phyloP scores from a whole-genome alignment of 2,113 vertebrate species.

The Chamaetylas fuelleborni region DNA sequence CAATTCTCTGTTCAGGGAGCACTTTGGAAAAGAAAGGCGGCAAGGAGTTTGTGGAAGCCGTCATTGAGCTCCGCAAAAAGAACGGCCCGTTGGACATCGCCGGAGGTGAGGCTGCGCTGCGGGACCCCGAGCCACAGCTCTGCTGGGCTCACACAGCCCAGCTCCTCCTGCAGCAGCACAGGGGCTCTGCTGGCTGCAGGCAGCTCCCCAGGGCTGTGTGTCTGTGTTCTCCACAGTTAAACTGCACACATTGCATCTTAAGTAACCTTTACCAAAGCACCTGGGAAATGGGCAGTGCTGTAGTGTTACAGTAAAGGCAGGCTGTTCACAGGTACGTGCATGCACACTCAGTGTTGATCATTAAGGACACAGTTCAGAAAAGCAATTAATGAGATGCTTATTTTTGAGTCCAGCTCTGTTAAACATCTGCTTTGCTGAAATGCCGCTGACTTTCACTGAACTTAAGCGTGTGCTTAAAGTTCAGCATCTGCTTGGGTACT shows the following conservation, averaged over 20 bases:
- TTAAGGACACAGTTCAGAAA: not conserved
- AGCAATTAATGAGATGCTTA: not conserved
- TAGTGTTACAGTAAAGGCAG: not conserved
- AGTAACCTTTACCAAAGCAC: not conserved
- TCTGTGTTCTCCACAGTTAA: not conserved
- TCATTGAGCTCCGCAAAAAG: conserved; percentile 93
- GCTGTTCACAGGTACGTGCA: not conserved
- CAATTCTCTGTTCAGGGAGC: conserved; percentile 78
- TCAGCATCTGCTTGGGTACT: conserved; percentile 8
- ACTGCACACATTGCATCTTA: not conserved
- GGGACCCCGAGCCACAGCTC: not conserved
- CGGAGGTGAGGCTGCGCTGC: conserved; percentile 81
- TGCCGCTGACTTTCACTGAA: not conserved
- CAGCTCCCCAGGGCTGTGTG: accelerated
- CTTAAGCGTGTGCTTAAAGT: not conserved
- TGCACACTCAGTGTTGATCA: accelerated
- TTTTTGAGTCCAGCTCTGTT: not conserved
- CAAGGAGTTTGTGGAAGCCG: conserved; percentile 91
- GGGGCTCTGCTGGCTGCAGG: not conserved
- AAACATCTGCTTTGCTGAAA: conserved; percentile 26
- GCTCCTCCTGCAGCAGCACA: not conserved
- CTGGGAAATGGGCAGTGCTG: not conserved
- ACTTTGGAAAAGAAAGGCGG: conserved; percentile 97
- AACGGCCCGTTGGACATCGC: conserved; percentile 94
- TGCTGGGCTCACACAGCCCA: not conserved